Percentiles rank a stretch among this genome's conserved stretches.
Evolutionary conservation across 2,113 vertebrate genomes (phyloP).

Genomic region (Antidorcas marsupialis): DNA sequence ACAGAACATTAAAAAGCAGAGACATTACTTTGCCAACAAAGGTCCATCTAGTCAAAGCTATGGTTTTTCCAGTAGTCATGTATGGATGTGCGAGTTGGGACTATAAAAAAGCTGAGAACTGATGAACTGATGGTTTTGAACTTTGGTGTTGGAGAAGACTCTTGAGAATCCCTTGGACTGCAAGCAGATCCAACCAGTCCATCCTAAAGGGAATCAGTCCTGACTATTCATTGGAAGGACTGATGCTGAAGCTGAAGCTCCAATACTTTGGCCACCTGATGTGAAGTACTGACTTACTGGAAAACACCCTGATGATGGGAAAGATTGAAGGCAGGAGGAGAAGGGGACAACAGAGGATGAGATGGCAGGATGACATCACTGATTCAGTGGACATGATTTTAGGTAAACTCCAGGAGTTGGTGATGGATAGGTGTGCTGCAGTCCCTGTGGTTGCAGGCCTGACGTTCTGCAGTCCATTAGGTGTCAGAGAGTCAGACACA

Average conservation of each 20-base stretch:
- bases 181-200: background rate
- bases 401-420: background rate
- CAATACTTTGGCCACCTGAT: background rate
- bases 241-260: background rate
- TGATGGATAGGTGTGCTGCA: background rate
- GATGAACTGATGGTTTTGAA: background rate
- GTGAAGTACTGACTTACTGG: background rate
- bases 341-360: background rate
- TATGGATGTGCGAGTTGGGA: background rate
- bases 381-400: background rate
- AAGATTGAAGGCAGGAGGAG: background rate
- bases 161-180: background rate
- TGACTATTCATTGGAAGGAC: background rate
- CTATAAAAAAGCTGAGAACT: background rate
- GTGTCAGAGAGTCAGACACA: no score
- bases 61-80: background rate
- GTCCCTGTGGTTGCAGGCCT: background rate
- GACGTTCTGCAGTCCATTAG: no score
- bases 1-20: background rate
- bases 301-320: background rate
- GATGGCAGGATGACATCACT: background rate
- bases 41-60: background rate
- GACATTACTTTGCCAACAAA: background rate
- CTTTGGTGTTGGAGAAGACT: background rate
- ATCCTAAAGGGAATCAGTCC: background rate